Evolutionary conservation across 2,113 vertebrate species (phyloP).

Genomic region (Girardinichthys multiradiatus): DNA sequence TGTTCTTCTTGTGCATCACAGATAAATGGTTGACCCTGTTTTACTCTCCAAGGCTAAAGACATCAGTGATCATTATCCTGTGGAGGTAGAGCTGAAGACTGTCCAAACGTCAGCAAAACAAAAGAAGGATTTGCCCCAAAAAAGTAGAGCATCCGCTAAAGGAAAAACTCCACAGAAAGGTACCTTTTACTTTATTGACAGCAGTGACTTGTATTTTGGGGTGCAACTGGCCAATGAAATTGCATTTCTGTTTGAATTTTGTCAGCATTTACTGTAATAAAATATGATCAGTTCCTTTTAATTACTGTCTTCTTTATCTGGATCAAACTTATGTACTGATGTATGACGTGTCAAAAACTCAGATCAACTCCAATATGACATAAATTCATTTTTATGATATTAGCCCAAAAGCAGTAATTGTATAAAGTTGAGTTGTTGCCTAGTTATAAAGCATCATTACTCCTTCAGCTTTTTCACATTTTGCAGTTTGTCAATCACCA

Average conservation of each 20-base stretch:
- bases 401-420: too few species aligned
- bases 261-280: too few species aligned
- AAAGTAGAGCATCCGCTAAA: rapidly evolving
- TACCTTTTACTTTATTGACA: not conserved
- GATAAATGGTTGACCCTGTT: not conserved
- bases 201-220: too few species aligned
- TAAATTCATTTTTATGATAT: too few species aligned
- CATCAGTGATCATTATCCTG: conserved; percentile 79
- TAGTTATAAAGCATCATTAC: too few species aligned
- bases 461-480: too few species aligned
- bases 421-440: too few species aligned
- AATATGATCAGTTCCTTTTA: not conserved
- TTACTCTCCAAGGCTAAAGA: conserved; percentile 46
- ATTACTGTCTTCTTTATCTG: not conserved
- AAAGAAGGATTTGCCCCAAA: not conserved
- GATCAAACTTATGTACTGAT: not conserved
- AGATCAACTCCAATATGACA: not conserved
- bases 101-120: too few species aligned
- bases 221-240: rapidly evolving
- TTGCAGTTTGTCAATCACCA: too few species aligned
- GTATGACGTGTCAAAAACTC: not conserved
- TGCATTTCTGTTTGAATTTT: not conserved
- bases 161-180: conserved; percentile 15
- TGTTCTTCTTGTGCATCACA: not conserved
- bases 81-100: conserved; percentile 73